Conservation (phyloP, 2,888 invertebrate genomes). For the Adelognathus sp. region DNA sequence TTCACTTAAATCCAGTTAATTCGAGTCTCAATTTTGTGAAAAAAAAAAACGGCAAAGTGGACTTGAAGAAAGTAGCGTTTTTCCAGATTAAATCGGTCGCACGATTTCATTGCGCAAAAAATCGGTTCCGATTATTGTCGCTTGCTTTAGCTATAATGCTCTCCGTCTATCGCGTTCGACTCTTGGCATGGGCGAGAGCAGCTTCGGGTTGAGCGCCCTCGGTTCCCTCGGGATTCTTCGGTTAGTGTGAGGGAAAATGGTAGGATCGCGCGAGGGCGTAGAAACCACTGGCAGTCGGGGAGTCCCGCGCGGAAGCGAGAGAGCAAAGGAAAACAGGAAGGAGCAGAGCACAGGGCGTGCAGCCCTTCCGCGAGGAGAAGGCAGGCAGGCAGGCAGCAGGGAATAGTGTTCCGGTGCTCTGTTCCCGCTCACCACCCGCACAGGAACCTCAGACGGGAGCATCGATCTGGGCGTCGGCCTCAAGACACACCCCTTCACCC, state of each 20-base stretch:
- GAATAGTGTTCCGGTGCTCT: constrained; percentile 34
- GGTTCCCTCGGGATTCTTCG: constrained; percentile 6
- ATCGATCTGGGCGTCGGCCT: constrained; percentile 80
- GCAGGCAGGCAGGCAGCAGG: constrained; percentile 26
- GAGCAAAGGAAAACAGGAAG: constrained; percentile 31
- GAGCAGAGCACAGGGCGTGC: constrained; percentile 35
- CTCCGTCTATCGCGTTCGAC: not conserved
- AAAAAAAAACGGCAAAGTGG: too few species aligned
- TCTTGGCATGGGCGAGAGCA: constrained; percentile 7
- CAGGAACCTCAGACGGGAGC: constrained; percentile 78
- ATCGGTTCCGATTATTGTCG: not conserved
- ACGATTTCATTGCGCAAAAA: too few species aligned
- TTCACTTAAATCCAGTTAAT: too few species aligned
- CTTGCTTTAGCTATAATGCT: not conserved
- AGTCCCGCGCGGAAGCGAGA: constrained; percentile 38
- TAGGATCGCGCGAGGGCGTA: constrained; percentile 2
- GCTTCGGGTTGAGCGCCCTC: not conserved
- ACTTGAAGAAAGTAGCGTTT: too few species aligned
- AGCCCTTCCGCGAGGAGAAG: constrained; percentile 32
- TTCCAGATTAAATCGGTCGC: too few species aligned
- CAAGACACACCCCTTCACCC: constrained; percentile 67
- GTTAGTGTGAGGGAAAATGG: not conserved
- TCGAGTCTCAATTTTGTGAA: too few species aligned
- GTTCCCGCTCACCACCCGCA: constrained; percentile 57
- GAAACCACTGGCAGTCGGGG: constrained; percentile 33